These are phyloP conservation scores for Emydoidea blandingii DNA, from an alignment of 2,797 vertebrate genomes.

Conservation along the genomic window DNA sequence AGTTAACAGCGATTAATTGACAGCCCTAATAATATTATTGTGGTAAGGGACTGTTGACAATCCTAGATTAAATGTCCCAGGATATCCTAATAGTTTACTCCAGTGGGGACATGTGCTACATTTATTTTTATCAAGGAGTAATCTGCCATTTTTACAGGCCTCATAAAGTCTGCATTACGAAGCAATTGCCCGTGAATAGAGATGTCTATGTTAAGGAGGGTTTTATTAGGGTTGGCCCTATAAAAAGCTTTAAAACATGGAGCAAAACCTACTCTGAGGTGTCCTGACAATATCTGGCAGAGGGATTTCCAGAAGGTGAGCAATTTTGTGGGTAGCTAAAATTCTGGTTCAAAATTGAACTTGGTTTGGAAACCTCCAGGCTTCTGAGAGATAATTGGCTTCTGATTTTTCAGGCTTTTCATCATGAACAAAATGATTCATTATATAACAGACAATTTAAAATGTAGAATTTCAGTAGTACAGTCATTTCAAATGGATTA, in stretches of 20 bases:
- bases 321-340: not conserved
- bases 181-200: not conserved
- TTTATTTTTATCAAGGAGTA: not conserved
- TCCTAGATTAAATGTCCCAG: not conserved
- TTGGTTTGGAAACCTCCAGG: not conserved
- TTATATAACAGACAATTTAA: not conserved
- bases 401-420: constrained; percentile 1
- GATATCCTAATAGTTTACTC: not conserved
- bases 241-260: not conserved
- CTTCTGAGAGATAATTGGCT: not conserved
- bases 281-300: not conserved
- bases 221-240: not conserved
- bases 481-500: not conserved
- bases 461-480: not conserved
- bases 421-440: not conserved
- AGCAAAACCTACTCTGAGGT: not conserved
- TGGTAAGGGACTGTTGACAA: not conserved
- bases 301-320: not conserved
- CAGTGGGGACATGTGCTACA: not conserved
- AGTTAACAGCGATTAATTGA: no score
- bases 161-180: not conserved
- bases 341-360: not conserved
- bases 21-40: no score
- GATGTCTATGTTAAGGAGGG: not conserved
- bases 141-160: not conserved